Conservation (phyloP, 2,888 invertebrate species). For the Ichneumon xanthorius region DNA sequence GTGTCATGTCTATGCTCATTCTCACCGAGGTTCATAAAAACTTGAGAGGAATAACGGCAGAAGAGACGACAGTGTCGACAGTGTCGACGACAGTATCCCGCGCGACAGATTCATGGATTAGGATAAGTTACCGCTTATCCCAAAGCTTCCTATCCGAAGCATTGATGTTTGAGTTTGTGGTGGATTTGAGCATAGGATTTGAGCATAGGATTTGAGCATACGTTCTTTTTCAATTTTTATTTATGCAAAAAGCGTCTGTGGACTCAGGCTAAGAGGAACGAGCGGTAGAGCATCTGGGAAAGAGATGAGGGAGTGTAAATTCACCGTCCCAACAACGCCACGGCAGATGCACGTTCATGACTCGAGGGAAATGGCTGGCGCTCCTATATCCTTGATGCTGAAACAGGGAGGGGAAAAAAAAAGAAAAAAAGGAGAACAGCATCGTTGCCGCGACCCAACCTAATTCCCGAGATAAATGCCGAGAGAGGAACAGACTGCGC, state of each 20-base stretch:
- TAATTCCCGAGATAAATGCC: conserved; percentile 82
- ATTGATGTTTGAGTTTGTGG: neutral
- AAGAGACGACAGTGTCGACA: neutral
- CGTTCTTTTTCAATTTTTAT: neutral
- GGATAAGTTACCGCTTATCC: no score
- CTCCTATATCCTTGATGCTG: conserved; percentile 64
- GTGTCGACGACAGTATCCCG: no score
- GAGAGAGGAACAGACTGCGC: conserved; percentile 66
- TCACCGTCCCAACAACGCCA: conserved; percentile 46
- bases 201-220: neutral
- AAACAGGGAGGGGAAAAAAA: conserved; percentile 42
- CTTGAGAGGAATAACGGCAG: neutral
- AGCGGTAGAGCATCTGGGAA: conserved; percentile 8
- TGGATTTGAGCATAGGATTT: neutral
- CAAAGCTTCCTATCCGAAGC: neutral
- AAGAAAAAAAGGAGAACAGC: conserved; percentile 27
- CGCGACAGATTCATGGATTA: neutral
- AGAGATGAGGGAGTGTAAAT: conserved; percentile 53
- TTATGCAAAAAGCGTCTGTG: conserved; percentile 20
- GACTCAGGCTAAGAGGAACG: conserved; percentile 29
- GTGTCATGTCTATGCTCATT: conserved; percentile 34
- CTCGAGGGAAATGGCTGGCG: conserved; percentile 59
- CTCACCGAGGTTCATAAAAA: conserved; percentile 29
- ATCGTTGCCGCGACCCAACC: conserved; percentile 76
- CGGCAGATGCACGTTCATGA: conserved; percentile 34